Conservation (phyloP, 2,113 vertebrate species). For the Notothenia rossii region DNA sequence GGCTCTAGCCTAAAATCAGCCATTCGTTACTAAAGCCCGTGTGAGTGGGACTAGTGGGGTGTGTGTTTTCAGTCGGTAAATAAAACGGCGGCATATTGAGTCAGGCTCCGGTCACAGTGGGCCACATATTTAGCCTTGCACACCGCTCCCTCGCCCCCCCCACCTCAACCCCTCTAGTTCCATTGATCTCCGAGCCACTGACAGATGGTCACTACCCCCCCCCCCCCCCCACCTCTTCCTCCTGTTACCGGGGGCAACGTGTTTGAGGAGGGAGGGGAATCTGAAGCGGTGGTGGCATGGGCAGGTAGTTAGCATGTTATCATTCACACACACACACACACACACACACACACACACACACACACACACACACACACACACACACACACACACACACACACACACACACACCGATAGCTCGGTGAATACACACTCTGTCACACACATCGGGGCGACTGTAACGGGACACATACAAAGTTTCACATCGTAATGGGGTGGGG, state of each 20-base stretch:
- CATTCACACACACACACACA: slow-evolving; percentile 8
- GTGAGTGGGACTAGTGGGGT: slow-evolving; percentile 59
- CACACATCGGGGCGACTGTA: not conserved
- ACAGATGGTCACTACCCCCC: slow-evolving; percentile 81
- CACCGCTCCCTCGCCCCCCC: slow-evolving; percentile 41
- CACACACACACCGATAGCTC: not conserved
- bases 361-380: slow-evolving; percentile 4
- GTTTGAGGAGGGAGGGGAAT: slow-evolving; percentile 57
- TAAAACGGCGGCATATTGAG: slow-evolving; percentile 76
- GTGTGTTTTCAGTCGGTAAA: slow-evolving; percentile 70
- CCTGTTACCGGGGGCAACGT: slow-evolving; percentile 74
- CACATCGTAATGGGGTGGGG: not conserved
- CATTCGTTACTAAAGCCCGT: slow-evolving; percentile 70
- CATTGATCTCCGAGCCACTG: slow-evolving; percentile 80
- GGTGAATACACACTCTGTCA: not conserved
- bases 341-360: not conserved
- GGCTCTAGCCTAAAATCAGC: slow-evolving; percentile 43
- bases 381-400: not conserved
- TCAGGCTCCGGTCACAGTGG: slow-evolving; percentile 68
- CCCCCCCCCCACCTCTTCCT: slow-evolving; percentile 21
- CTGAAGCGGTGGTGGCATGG: slow-evolving; percentile 53
- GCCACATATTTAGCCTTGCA: slow-evolving; percentile 76
- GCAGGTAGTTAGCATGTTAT: slow-evolving; percentile 60
- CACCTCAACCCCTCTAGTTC: slow-evolving; percentile 47
- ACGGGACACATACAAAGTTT: slow-evolving; percentile 6